Percentiles rank a stretch among this genome's conserved stretches.
phyloP scores from a whole-genome alignment of 2,113 vertebrate species.

The Sialia sialis region DNA sequence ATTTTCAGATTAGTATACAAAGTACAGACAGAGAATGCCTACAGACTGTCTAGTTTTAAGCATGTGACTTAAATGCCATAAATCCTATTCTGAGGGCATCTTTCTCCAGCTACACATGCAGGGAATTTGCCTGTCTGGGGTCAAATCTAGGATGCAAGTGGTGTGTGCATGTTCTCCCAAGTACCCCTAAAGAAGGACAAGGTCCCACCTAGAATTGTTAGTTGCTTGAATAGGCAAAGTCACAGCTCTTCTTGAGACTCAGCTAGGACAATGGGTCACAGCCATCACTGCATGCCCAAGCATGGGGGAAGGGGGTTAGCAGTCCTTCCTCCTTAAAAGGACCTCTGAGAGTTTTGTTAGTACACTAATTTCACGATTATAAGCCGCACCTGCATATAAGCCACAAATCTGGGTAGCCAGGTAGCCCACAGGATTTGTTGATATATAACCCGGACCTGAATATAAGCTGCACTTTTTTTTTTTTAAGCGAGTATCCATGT shows the following conservation, averaged over 20 bases:
- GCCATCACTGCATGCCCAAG: background rate
- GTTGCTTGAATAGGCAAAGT: background rate
- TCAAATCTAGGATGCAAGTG: background rate
- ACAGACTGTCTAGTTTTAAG: constrained; percentile 8
- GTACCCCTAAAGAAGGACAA: background rate
- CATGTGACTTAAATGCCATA: background rate
- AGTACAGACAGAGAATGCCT: background rate
- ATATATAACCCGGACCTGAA: too few relatives aligned
- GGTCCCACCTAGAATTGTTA: background rate
- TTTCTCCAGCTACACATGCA: background rate
- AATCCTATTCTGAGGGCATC: constrained; percentile 2
- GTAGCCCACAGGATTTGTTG: too few relatives aligned
- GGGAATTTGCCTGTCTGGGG: constrained; percentile 33
- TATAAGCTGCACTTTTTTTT: too few relatives aligned
- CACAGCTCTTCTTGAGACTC: background rate
- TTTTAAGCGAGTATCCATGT: too few relatives aligned
- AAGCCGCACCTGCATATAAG: too few relatives aligned
- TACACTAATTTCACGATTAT: too few relatives aligned
- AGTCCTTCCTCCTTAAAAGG: background rate
- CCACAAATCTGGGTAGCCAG: too few relatives aligned
- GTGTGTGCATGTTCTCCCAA: background rate
- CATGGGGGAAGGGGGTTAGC: background rate
- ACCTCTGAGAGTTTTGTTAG: background rate
- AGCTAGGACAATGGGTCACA: background rate
- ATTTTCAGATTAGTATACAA: constrained; percentile 30